A percentile compares a stretch with the other conserved stretches of the same genome.
Evolutionary conservation across 2,888 invertebrate species (phyloP).

Genomic region (Drosophila birchii): DNA sequence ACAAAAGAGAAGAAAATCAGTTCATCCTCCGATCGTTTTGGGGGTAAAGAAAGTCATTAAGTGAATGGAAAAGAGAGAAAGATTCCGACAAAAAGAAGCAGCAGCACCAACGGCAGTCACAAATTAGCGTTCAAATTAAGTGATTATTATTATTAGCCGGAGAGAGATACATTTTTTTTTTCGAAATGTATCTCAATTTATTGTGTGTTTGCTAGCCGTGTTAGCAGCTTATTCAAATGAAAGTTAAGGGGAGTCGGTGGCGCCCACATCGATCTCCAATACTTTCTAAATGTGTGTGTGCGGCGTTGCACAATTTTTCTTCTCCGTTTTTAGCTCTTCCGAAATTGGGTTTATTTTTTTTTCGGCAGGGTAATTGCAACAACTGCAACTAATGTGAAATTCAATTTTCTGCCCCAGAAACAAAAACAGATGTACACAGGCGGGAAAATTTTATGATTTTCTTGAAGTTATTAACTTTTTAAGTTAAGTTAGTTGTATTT

Average conservation of each 20-base stretch:
- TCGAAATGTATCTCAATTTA: constrained; percentile 46
- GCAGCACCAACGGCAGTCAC: constrained; percentile 43
- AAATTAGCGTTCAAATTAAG: constrained; percentile 76
- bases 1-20: constrained; percentile 60
- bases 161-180: constrained; percentile 29
- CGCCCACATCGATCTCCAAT: constrained; percentile 35
- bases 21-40: constrained; percentile 62
- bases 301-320: constrained; percentile 47
- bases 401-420: constrained; percentile 47
- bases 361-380: constrained; percentile 48
- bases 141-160: constrained; percentile 74
- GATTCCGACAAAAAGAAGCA: constrained; percentile 12
- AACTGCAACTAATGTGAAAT: constrained; percentile 55
- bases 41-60: constrained; percentile 75
- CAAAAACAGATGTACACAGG: constrained; percentile 21
- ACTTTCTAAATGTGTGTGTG: constrained; percentile 49
- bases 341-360: background rate
- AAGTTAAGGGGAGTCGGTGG: constrained; percentile 47
- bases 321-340: constrained; percentile 10
- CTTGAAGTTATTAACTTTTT: background rate
- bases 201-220: constrained; percentile 42
- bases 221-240: constrained; percentile 69
- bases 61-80: constrained; percentile 39
- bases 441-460: background rate
- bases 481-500: background rate